These are phyloP conservation scores for Drosophila sproati DNA, from an alignment of 1,140 invertebrate genomes.

Conservation along the genomic window DNA sequence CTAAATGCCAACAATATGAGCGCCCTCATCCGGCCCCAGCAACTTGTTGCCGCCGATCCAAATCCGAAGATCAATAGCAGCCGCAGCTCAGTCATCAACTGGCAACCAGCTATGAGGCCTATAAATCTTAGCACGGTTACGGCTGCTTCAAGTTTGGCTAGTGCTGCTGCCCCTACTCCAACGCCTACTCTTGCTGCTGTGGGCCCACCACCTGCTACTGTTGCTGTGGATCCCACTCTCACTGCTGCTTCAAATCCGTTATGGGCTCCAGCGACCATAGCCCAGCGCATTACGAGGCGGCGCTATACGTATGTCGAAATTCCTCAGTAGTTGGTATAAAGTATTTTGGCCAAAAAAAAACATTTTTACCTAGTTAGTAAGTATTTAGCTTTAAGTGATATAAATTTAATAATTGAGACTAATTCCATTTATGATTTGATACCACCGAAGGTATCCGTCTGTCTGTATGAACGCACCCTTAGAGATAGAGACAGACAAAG, in stretches of 20 bases:
- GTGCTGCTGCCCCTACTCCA: too few species aligned
- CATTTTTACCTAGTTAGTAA: too few species aligned
- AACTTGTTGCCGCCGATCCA: not conserved
- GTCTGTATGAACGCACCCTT: too few species aligned
- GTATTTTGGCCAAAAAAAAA: too few species aligned
- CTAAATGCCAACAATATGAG: slow-evolving; percentile 24
- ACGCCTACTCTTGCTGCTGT: not conserved
- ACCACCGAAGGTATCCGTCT: too few species aligned
- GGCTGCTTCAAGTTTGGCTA: not conserved
- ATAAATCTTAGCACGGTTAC: not conserved
- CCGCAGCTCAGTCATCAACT: not conserved
- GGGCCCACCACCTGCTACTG: not conserved
- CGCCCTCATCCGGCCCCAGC: not conserved
- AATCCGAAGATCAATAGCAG: not conserved
- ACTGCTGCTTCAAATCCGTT: not conserved
- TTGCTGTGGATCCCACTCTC: not conserved
- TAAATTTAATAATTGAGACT: too few species aligned
- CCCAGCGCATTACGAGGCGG: slow-evolving; percentile 39
- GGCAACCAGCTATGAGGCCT: slow-evolving; percentile 13
- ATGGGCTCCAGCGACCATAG: not conserved
- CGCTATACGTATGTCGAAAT: slow-evolving; percentile 35
- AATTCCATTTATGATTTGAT: too few species aligned
- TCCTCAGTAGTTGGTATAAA: not conserved
- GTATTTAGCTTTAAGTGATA: too few species aligned
- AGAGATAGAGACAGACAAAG: too few species aligned